Base-by-base conservation (phyloP, 1,140 invertebrate genomes). In the Monomorium pharaonis region DNA sequence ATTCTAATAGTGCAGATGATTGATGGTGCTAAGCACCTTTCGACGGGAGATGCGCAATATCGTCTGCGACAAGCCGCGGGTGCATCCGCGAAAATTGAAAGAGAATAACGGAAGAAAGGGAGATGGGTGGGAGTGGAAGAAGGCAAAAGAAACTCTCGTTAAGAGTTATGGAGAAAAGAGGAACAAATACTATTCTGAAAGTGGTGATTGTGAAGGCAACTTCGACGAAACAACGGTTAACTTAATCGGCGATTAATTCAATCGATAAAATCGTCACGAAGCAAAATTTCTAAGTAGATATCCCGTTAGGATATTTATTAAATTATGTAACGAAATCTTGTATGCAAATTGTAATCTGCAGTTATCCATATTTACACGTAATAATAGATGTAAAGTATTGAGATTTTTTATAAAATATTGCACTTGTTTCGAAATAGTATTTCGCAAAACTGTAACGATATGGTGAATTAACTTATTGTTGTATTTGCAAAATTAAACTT, bases 1-100 rank as follows among this genome's bases (percentile, higher is more conserved):
- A 49, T 70, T 21, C 67, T 49, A n/a, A 51, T 49, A 70, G 27
- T 51, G 47, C 47, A 21, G 47, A 72, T 72, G 18, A 72, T 72
- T 54, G 18, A 72, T 51, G 69, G 27, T 5, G 10, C 44, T 18
- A 51, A 54, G 18, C 33, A 60, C 58, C 44, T 16, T 67, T 37
- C n/a, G 60, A 58, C 12, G 42, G 24, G 37, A 21, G 6, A 47
- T 21, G 21, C 9, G 44, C 24, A 18, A 21, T 24, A 24, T 21
- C 12, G 37, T 16, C 37, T 16, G 10, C 33, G 2, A 4, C 7
- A 9, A 37, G 16, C 14, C n/a, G 27, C 37, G 12, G 27, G 21
- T 30, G 44, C 24, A 30, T 51, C 44, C 44, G 3, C 14, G 24
- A 70, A 51, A 70, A 51, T 16, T 14, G 67, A 70, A 49, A 70